Evolutionary conservation across 2,113 vertebrate species (phyloP), one percentile per base, ranked within the genome.

Genomic region (Holacanthus passer): DNA sequence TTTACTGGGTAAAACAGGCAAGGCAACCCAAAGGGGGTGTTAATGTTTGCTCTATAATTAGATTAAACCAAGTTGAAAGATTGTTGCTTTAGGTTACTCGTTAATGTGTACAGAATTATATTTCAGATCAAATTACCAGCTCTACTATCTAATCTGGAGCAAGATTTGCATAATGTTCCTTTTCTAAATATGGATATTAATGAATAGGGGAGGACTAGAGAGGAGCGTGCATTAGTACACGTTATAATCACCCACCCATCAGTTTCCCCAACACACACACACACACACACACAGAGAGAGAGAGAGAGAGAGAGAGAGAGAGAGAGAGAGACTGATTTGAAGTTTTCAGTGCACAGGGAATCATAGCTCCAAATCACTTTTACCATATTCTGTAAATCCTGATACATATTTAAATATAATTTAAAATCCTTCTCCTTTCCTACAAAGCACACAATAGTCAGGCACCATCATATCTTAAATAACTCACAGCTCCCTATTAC

Each of bases 131-230:
- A 93, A 91, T 91, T 91, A 90, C 65, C 58, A 85, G 78, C 80
- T 81, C 82, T 75, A 68, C 77, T 89, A 83, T 87, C 77, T 87
- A 88, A 93, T 92, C 87, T 89, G 67, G 82, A 89, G 84, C 87
- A 77, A 60, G 74, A 94, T 93, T 94, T 91, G 80, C 92, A 92
- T 95, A 92, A 93, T 92, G 87, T 88, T 92, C 90, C 78, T 83
- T 88, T 93, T 93, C 91, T 84, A 92, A 94, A 93, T 88, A 93
- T 93, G 91, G 91, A 93, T 92, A 93, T 93, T 92, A 91, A 93
- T 93, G 88, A 91, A 87, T 74, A 83, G 70, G 62, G 84, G 78
- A 82, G 66, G 79, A 82, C 79, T 81, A 76, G 66, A 77, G 88
- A 89, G 73, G 84, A 58, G 65, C 73, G 45, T 88, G 71, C 82